Evolutionary conservation across 2,797 vertebrate genomes (phyloP), one percentile per base, ranked within the genome.

Genomic region (Syngnathus rostellatus): DNA sequence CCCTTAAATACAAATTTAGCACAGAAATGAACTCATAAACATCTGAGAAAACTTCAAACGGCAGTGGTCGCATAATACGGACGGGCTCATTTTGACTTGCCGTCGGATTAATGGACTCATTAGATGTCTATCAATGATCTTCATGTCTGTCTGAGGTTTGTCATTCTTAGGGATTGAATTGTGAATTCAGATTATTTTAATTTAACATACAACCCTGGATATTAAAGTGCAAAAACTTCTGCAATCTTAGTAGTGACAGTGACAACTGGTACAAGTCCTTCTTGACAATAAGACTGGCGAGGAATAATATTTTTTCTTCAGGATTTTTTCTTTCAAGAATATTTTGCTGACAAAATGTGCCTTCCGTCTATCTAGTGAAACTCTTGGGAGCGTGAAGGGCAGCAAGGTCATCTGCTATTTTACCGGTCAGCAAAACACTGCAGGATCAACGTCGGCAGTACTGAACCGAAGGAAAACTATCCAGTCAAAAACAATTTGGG

Each of bases 301-400:
- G 11, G 5, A 14, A 25, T 8, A 12, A n/a, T 25, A 25, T 0
- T 45, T 17, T 16, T 39, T 2, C 6, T 5, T 5, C 2, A 23
- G 7, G 19, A 9, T 51, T 51, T 21, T 51, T 51, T 51, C 72
- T 71, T 23, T 21, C 43, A 57, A 37, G 17, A 68, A 65, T 63
- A 62, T 69, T 74, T 73, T 64, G 65, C 79, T 79, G 75, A 79
- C 65, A 10, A 21, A 63, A 62, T 73, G 66, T 31, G 54, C 12
- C 51, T 53, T 23, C 53, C 23, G 23, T 54, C 53, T 17, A 57
- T 57, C 25, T 57, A 16, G 12, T 57, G 72, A 61, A 72, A 77
- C 50, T 66, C 62, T 41, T 66, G 16, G 60, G 67, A 71, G 62
- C 62, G 65, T 64, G 57, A 81, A 75, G 59, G 43, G 62, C 74